Evolutionary conservation across 2,113 vertebrate genomes (phyloP).

Genomic region (Plecotus auritus): DNA sequence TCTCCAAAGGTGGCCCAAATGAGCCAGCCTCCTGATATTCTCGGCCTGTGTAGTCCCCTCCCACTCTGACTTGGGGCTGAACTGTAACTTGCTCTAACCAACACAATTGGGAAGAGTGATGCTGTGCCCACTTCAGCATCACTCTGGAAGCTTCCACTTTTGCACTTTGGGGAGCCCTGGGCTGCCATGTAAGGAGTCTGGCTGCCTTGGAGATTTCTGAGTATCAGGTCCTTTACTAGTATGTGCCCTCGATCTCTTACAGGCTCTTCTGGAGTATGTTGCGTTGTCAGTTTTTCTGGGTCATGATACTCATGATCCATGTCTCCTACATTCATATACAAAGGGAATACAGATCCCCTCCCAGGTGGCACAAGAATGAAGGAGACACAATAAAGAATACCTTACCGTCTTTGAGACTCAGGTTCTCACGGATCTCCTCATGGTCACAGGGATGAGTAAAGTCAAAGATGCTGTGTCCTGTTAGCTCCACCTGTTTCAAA

Average conservation of each 20-base stretch:
- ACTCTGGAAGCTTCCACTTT: background rate
- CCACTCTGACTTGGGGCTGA: background rate
- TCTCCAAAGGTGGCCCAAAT: background rate
- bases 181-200: background rate
- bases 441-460: slow-evolving; percentile 97
- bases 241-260: background rate
- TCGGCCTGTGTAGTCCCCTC: no score
- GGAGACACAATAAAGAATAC: background rate
- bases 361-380: background rate
- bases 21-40: background rate
- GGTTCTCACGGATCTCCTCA: slow-evolving; percentile 92
- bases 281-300: background rate
- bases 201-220: background rate
- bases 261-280: background rate
- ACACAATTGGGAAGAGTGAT: background rate
- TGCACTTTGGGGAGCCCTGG: background rate
- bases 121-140: background rate
- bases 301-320: background rate
- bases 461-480: slow-evolving; percentile 96
- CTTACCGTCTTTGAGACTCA: slow-evolving; percentile 88
- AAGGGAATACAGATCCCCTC: background rate
- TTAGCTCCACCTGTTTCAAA: slow-evolving; percentile 90
- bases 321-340: background rate
- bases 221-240: background rate
- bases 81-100: background rate